Evolutionary conservation across 1,140 invertebrate species (phyloP).

Genomic region (Eueides isabella): DNA sequence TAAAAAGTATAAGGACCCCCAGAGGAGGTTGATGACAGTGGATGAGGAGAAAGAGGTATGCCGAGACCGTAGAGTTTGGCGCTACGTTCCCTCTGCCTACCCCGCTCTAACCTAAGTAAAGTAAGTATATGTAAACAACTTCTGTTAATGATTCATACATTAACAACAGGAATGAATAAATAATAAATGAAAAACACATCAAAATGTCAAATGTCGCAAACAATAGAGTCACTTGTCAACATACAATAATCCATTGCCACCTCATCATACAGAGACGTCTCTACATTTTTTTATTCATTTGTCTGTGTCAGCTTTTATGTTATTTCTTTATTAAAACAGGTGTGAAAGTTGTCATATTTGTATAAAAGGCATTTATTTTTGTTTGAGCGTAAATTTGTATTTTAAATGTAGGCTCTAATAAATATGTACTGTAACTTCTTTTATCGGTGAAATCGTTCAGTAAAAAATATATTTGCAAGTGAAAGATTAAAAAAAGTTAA

Average conservation of each 20-base stretch:
- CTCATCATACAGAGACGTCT: background rate
- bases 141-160: too few species aligned
- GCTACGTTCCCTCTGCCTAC: too few species aligned
- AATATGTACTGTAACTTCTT: background rate
- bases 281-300: background rate
- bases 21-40: too few species aligned
- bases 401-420: background rate
- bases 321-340: background rate
- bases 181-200: too few species aligned
- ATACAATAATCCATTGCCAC: background rate
- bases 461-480: background rate
- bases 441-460: background rate
- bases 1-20: too few species aligned
- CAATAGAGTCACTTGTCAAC: background rate
- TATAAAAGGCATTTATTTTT: background rate
- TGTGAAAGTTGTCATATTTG: background rate
- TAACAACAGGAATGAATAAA: too few species aligned
- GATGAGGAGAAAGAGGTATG: too few species aligned
- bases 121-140: too few species aligned
- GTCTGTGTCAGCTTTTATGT: background rate
- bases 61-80: too few species aligned
- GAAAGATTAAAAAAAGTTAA: background rate
- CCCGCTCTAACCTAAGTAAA: too few species aligned
- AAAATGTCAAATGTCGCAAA: background rate
- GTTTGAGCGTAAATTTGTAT: background rate